Evolutionary conservation across 2,888 invertebrate species (phyloP).

Genomic region (Drosophila antonietae): DNA sequence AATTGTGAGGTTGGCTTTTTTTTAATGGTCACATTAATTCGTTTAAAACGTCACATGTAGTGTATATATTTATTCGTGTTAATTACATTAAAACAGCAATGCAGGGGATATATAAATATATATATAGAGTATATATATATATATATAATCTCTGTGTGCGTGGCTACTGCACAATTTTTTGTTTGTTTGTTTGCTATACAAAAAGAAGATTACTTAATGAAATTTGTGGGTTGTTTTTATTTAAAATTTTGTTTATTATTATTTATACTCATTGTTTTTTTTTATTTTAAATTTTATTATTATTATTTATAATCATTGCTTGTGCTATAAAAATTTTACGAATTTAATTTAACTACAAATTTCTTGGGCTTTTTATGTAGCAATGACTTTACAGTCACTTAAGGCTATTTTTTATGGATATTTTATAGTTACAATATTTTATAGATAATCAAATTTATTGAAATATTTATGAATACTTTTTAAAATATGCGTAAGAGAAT

Average conservation of each 20-base stretch:
- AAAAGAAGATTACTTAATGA: slow-evolving; percentile 5
- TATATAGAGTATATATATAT: background rate
- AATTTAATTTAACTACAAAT: background rate
- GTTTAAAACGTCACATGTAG: slow-evolving; percentile 16
- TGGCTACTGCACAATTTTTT: background rate
- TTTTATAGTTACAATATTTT: too few relatives aligned
- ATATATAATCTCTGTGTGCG: background rate
- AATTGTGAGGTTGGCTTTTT: slow-evolving; percentile 23
- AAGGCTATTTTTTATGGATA: too few relatives aligned
- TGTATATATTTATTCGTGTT: slow-evolving; percentile 13
- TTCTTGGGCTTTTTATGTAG: background rate
- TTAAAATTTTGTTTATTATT: background rate
- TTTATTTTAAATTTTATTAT: background rate
- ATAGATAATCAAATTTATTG: too few relatives aligned
- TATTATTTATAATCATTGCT: background rate
- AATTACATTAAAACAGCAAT: slow-evolving; percentile 31
- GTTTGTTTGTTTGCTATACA: background rate
- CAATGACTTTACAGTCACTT: too few relatives aligned
- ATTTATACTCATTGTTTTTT: background rate
- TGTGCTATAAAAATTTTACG: background rate
- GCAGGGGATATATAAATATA: background rate
- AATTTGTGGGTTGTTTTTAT: background rate
- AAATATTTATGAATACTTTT: too few relatives aligned
- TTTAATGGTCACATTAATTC: slow-evolving; percentile 37
- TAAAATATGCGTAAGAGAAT: too few relatives aligned